Conservation (phyloP, 2,113 vertebrate genomes). For the Dryoscopus gambensis region DNA sequence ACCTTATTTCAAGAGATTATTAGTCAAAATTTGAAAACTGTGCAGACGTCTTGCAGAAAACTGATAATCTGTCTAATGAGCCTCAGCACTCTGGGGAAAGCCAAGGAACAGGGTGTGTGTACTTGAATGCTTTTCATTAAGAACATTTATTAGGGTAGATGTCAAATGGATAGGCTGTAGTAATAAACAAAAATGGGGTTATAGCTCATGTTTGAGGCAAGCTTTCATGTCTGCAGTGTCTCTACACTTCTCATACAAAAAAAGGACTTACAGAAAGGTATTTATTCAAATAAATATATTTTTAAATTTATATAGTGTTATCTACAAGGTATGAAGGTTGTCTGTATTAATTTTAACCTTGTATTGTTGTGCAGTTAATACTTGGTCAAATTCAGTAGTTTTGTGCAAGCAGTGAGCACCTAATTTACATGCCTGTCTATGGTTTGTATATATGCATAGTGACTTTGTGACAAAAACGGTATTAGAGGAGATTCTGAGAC, state of each 20-base stretch:
- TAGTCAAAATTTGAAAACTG: not conserved
- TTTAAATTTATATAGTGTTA: not conserved
- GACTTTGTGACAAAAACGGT: not conserved
- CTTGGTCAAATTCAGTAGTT: not conserved
- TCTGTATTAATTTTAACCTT: not conserved
- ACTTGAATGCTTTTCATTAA: not conserved
- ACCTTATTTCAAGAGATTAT: not conserved
- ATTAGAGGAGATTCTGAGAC: not conserved
- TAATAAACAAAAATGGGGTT: constrained; percentile 13
- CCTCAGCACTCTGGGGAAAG: not conserved
- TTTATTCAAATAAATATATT: not conserved
- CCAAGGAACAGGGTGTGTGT: not conserved
- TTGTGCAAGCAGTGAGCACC: not conserved
- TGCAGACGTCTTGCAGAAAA: not conserved
- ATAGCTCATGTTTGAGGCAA: not conserved
- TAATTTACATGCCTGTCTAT: not conserved
- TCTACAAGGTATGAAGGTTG: not conserved
- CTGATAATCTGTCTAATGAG: not conserved
- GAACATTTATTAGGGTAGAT: not conserved
- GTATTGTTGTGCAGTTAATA: not conserved
- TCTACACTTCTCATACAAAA: not conserved
- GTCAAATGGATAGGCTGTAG: not conserved
- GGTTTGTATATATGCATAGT: not conserved
- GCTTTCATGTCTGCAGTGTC: not conserved
- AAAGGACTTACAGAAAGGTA: not conserved